phyloP scores from a whole-genome alignment of 2,888 invertebrate genomes.

The Microdon myrmicae region DNA sequence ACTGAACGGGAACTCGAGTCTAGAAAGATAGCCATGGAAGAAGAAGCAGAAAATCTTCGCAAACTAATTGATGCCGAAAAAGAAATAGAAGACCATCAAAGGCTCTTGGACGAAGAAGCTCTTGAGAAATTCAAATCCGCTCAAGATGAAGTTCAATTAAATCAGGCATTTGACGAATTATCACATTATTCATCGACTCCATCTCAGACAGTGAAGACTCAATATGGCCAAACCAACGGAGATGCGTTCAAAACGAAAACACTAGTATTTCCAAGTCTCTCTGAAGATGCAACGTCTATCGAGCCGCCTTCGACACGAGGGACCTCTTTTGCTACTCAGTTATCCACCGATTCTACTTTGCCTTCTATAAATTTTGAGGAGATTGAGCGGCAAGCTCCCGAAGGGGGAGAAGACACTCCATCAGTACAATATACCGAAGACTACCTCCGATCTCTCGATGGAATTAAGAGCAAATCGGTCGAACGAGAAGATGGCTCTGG shows the following conservation, averaged over 20 bases:
- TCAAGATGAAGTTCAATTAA: constrained; percentile 57
- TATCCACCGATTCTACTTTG: constrained; percentile 60
- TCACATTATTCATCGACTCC: constrained; percentile 35
- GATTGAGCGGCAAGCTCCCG: constrained; percentile 67
- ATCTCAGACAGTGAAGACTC: constrained; percentile 62
- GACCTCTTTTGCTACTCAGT: constrained; percentile 61
- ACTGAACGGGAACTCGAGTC: constrained; percentile 32
- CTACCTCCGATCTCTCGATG: constrained; percentile 72
- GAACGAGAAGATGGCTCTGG: constrained; percentile 73
- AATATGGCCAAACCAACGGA: constrained; percentile 60
- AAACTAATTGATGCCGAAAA: constrained; percentile 58
- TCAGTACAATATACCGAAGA: constrained; percentile 64
- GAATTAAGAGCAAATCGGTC: constrained; percentile 72
- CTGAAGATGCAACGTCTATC: constrained; percentile 62
- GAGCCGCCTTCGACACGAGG: constrained; percentile 60
- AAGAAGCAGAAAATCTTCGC: constrained; percentile 32
- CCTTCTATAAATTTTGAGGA: constrained; percentile 70
- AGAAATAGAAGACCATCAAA: constrained; percentile 61
- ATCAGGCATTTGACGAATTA: constrained; percentile 43
- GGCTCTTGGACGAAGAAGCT: constrained; percentile 58
- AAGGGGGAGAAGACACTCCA: constrained; percentile 61
- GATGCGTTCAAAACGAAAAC: constrained; percentile 57
- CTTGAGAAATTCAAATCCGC: constrained; percentile 56
- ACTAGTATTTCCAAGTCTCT: constrained; percentile 59
- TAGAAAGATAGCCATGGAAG: constrained; percentile 38